These are phyloP conservation scores for Bagarius yarrelli DNA, from an alignment of 2,113 vertebrate genomes.

Conservation along the genomic window DNA sequence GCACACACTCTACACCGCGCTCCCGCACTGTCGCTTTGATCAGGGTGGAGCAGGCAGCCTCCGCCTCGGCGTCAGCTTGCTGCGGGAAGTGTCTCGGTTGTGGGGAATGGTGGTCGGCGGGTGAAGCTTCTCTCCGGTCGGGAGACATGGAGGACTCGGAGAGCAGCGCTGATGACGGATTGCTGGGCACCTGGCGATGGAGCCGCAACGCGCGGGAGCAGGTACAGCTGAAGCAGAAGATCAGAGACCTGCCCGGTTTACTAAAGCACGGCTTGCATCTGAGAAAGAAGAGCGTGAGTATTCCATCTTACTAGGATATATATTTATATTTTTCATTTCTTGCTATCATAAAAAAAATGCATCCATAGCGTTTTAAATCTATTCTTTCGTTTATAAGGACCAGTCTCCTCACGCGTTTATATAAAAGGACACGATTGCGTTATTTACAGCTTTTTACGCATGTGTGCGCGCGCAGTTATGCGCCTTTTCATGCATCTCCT, in stretches of 20 bases:
- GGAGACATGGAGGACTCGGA: constrained; percentile 74
- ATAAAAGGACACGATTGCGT: background rate
- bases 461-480: background rate
- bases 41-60: constrained; percentile 67
- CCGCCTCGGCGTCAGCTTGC: constrained; percentile 36
- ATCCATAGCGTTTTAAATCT: background rate
- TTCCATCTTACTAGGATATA: background rate
- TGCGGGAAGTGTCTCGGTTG: background rate
- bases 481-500: background rate
- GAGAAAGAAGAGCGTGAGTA: constrained; percentile 87
- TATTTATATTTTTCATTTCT: background rate
- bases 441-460: background rate
- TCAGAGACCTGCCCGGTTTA: constrained; percentile 86
- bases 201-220: constrained; percentile 78
- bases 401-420: background rate
- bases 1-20: constrained; percentile 1
- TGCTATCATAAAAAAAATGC: background rate
- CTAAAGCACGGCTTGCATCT: constrained; percentile 90
- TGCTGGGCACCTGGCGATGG: constrained; percentile 74
- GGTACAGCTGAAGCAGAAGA: constrained; percentile 88
- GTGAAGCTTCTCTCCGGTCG: constrained; percentile 38
- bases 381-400: background rate
- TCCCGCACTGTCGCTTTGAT: constrained; percentile 31
- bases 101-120: constrained; percentile 51
- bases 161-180: constrained; percentile 73